Conservation (phyloP, 2,113 vertebrate genomes). For the Boulengeromyrus knoepffleri region DNA sequence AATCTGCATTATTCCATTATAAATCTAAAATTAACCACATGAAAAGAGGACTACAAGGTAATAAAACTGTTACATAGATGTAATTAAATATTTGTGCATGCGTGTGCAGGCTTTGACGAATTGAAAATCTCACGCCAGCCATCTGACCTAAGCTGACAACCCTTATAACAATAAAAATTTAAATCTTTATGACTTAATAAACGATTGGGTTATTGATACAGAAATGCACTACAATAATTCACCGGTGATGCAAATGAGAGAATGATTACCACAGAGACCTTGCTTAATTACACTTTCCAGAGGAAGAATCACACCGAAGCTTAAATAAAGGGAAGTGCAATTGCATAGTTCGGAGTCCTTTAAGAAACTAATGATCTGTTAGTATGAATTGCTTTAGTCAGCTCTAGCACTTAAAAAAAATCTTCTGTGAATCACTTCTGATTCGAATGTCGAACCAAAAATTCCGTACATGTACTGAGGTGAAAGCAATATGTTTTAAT, state of each 20-base stretch:
- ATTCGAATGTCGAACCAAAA: neutral
- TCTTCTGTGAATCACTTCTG: neutral
- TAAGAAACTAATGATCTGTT: neutral
- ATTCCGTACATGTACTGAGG: neutral
- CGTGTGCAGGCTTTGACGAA: too few relatives aligned
- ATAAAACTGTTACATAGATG: too few relatives aligned
- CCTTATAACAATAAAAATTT: neutral
- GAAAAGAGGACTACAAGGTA: too few relatives aligned
- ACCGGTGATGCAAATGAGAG: neutral
- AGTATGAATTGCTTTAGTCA: neutral
- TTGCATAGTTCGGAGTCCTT: neutral
- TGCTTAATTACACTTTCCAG: neutral
- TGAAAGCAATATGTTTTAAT: neutral
- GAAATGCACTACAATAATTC: neutral
- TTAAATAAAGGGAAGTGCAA: neutral
- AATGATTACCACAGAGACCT: neutral
- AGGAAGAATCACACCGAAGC: neutral
- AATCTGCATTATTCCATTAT: too few relatives aligned
- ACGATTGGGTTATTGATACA: neutral
- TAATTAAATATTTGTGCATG: too few relatives aligned
- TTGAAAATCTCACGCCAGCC: too few relatives aligned
- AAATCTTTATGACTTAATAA: neutral
- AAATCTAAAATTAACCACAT: too few relatives aligned
- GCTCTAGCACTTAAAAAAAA: neutral
- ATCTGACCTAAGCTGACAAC: too few relatives aligned